Base-by-base conservation (phyloP, 1,140 invertebrate species). In the Meloidogyne hapla region DNA sequence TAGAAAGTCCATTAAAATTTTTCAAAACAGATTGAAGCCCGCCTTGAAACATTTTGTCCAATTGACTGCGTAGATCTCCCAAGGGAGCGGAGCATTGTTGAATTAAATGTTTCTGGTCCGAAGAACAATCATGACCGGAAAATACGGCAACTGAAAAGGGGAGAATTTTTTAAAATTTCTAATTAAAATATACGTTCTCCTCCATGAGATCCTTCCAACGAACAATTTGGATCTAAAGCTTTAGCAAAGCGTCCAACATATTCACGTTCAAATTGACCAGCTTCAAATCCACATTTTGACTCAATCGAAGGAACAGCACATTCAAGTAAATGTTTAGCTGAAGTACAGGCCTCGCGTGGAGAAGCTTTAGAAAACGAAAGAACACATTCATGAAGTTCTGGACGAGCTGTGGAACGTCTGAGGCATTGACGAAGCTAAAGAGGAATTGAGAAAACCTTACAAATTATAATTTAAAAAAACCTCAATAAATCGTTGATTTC, bases 1-100 rank as follows among this genome's bases (percentile, higher is more conserved):
- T 85, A n/a, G 85, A 85, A 15, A 85, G 69, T 61, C 74, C 79
- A 65, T 85, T 85, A 56, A 87, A 70, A 69, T 85, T 85, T 70
- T 85, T 87, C 63, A 85, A 79, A n/a, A 85, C 69, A 8, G 76
- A 70, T 66, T 85, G 84, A 18, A 86, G 74, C 21, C 85, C 83
- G 1, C 85, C 84, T 40, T 87, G 69, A 75, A 85, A 85, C 33
- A 85, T 65, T 26, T 85, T 76, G 40, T 85, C 85, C 26, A 85
- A 61, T 64, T 80, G 68, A 28, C 76, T 40, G 10, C 69, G 74
- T 48, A 85, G 79, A 48, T 81, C 85, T 33, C 83, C 80, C 1
- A 85, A 56, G 18, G 85, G 85, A 62, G 80, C 81, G 13, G 85
- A 79, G 76, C 84, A 85, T 25, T 83, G 81, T 33, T 86, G 77